Conservation (phyloP, 2,797 vertebrate genomes). For the Hippoglossus hippoglossus region DNA sequence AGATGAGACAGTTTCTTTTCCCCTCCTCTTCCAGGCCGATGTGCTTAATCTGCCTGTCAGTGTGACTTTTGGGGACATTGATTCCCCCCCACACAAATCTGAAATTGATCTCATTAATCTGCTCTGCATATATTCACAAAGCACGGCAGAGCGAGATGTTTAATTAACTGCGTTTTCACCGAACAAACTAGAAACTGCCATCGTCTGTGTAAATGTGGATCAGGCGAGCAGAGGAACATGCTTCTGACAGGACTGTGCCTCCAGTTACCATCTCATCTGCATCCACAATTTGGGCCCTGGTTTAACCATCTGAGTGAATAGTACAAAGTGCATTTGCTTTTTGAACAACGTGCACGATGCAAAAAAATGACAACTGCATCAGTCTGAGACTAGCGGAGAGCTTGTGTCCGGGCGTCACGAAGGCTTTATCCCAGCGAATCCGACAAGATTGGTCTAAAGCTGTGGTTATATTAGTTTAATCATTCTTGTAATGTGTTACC, state of each 20-base stretch:
- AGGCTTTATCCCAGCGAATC: too few species aligned
- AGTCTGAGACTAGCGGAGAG: too few species aligned
- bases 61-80: slow-evolving; percentile 68
- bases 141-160: slow-evolving; percentile 61
- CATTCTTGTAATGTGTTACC: too few species aligned
- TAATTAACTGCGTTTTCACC: slow-evolving; percentile 62
- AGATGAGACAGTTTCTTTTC: slow-evolving; percentile 18
- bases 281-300: not conserved
- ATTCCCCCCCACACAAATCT: slow-evolving; percentile 72
- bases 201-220: slow-evolving; percentile 27
- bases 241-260: slow-evolving; percentile 1
- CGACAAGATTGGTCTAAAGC: too few species aligned
- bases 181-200: slow-evolving; percentile 38
- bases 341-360: too few species aligned
- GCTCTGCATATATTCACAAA: slow-evolving; percentile 57
- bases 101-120: slow-evolving; percentile 80
- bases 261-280: slow-evolving; percentile 14
- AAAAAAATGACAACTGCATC: too few species aligned
- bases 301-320: too few species aligned
- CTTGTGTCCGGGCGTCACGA: too few species aligned
- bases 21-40: slow-evolving; percentile 23
- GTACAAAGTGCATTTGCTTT: too few species aligned
- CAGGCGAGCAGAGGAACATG: not conserved
- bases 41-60: slow-evolving; percentile 70
- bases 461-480: too few species aligned